Evolutionary conservation across 2,113 vertebrate species (phyloP).

Genomic region (Cephalopterus ornatus): DNA sequence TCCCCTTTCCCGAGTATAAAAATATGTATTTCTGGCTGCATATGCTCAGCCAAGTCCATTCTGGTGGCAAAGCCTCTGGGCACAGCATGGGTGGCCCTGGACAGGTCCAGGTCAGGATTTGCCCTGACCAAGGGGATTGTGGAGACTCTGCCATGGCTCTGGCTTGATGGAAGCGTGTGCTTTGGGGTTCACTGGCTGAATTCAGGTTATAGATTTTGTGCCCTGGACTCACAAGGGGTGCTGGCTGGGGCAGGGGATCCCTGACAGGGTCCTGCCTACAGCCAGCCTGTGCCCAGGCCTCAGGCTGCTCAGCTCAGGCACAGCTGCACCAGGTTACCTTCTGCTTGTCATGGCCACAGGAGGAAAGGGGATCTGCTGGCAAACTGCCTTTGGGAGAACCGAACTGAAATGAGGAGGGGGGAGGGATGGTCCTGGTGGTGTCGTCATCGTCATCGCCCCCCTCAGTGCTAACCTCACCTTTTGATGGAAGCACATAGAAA

Average conservation of each 20-base stretch:
- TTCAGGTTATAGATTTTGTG: neutral
- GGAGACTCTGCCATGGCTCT: neutral
- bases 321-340: rapidly evolving
- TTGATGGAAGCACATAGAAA: neutral
- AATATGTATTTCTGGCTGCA: neutral
- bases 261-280: neutral
- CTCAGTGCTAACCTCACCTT: neutral
- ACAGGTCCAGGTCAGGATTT: neutral
- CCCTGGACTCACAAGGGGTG: neutral
- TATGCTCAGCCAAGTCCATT: neutral
- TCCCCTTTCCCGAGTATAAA: neutral
- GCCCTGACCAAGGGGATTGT: rapidly evolving
- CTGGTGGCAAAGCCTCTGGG: neutral
- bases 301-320: rapidly evolving
- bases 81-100: neutral
- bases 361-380: neutral
- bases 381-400: neutral
- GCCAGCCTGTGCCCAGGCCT: neutral
- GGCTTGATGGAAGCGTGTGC: rapidly evolving
- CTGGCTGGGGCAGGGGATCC: neutral
- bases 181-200: neutral
- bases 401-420: neutral
- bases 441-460: rapidly evolving
- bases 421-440: neutral
- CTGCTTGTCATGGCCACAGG: rapidly evolving